Conservation (phyloP, 1,140 invertebrate species). For the Venustaconcha ellipsiformis region DNA sequence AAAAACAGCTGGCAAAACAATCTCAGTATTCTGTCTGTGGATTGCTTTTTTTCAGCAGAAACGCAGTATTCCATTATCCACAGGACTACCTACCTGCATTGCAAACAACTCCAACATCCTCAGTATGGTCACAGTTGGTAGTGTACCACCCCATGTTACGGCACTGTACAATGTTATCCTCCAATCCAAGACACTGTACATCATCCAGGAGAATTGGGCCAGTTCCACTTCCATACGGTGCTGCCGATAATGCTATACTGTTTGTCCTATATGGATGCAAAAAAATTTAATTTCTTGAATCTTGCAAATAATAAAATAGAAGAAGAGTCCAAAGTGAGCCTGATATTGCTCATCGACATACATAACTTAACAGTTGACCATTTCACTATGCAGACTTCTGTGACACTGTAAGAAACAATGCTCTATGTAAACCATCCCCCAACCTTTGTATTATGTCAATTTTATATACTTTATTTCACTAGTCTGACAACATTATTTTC, state of each 20-base stretch:
- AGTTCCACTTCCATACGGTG: slow-evolving; percentile 64
- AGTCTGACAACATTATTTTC: too few species aligned
- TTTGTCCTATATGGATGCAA: slow-evolving; percentile 4
- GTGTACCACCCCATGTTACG: slow-evolving; percentile 78
- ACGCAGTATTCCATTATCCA: too few species aligned
- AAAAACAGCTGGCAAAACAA: too few species aligned
- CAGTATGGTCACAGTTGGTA: slow-evolving; percentile 78
- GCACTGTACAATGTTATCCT: slow-evolving; percentile 72
- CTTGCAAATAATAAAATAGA: not conserved
- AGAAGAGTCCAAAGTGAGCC: not conserved
- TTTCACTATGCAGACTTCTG: too few species aligned
- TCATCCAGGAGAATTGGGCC: slow-evolving; percentile 77
- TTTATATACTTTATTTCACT: too few species aligned
- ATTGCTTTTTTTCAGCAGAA: too few species aligned
- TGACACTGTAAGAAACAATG: too few species aligned
- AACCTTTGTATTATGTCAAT: too few species aligned
- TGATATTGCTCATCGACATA: not conserved
- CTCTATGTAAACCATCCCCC: too few species aligned
- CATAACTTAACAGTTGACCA: not conserved
- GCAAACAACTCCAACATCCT: slow-evolving; percentile 70
- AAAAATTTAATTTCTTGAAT: not conserved
- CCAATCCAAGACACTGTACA: slow-evolving; percentile 78
- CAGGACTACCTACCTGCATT: slow-evolving; percentile 11
- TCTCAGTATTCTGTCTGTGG: too few species aligned
- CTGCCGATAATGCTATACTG: slow-evolving; percentile 67